These are phyloP conservation scores for Gallinago stenura DNA, from an alignment of 2,797 vertebrate genomes.

Conservation along the genomic window DNA sequence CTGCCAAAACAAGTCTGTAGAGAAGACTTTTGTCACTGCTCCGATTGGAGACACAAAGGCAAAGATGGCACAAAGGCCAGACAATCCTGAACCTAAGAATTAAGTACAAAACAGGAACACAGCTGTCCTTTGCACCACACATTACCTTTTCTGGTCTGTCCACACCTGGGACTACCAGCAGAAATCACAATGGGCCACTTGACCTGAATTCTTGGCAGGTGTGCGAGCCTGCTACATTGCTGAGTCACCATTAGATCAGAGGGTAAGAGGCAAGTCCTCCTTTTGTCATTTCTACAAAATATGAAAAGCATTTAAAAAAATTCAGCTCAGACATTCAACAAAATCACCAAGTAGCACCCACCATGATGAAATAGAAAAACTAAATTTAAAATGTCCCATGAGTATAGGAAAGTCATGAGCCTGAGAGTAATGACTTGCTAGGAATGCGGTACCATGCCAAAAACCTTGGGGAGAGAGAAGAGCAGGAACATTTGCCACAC, in stretches of 20 bases:
- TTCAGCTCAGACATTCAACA: neutral
- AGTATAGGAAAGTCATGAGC: neutral
- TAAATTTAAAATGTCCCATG: neutral
- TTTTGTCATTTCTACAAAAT: neutral
- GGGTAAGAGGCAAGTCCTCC: neutral
- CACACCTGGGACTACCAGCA: neutral
- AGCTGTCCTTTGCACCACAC: fast-evolving
- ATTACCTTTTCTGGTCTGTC: neutral
- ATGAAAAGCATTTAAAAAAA: neutral
- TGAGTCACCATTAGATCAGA: neutral
- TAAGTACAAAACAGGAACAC: neutral
- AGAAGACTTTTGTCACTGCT: neutral
- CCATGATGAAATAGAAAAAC: neutral
- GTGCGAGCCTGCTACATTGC: neutral
- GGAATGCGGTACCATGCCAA: conserved; percentile 5
- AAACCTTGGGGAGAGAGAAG: neutral
- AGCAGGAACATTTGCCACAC: neutral
- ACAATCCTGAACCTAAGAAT: neutral
- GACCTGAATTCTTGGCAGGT: neutral
- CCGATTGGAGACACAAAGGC: fast-evolving
- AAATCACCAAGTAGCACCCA: neutral
- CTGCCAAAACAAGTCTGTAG: neutral
- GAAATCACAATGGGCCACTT: neutral
- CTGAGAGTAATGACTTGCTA: neutral
- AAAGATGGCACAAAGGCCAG: neutral